Evolutionary conservation across 2,888 invertebrate species (phyloP).

Genomic region (Habroteleia sp.): DNA sequence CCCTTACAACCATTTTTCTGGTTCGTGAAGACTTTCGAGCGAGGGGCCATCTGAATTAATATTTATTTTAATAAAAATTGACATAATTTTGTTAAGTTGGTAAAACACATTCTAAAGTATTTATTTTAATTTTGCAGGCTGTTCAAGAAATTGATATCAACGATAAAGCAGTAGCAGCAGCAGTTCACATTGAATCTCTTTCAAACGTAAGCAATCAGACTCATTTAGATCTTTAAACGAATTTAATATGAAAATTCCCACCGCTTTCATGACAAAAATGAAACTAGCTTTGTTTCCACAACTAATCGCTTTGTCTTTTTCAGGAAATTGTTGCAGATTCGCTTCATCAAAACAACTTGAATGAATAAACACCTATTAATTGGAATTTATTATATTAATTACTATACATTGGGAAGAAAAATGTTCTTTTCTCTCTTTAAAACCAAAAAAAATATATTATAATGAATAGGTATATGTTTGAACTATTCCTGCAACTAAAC

Average conservation of each 20-base stretch:
- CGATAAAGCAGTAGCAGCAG: conserved; percentile 79
- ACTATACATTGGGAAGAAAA: conserved; percentile 79
- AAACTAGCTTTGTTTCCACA: too few relatives aligned
- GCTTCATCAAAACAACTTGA: conserved; percentile 77
- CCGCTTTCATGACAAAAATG: too few relatives aligned
- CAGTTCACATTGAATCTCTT: conserved; percentile 76
- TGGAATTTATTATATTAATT: conserved; percentile 80
- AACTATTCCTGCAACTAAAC: conserved; percentile 81
- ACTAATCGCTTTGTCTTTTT: conserved; percentile 53
- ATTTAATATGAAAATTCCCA: too few relatives aligned
- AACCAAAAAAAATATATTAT: conserved; percentile 79
- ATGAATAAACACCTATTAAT: conserved; percentile 78
- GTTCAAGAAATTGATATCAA: conserved; percentile 79
- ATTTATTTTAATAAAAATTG: conserved; percentile 8
- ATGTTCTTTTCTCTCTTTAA: conserved; percentile 81
- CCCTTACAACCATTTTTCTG: conserved; percentile 70
- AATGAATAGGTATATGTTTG: conserved; percentile 81
- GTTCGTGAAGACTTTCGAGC: conserved; percentile 74
- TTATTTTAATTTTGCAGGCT: conserved; percentile 73
- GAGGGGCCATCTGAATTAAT: conserved; percentile 80
- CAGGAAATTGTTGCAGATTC: conserved; percentile 79
- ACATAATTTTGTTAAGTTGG: too few relatives aligned
- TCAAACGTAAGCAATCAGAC: conserved; percentile 73
- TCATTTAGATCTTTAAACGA: too few relatives aligned
- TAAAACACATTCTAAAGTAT: too few relatives aligned